phyloP scores from a whole-genome alignment of 2,113 vertebrate genomes.

The Etheostoma spectabile region DNA sequence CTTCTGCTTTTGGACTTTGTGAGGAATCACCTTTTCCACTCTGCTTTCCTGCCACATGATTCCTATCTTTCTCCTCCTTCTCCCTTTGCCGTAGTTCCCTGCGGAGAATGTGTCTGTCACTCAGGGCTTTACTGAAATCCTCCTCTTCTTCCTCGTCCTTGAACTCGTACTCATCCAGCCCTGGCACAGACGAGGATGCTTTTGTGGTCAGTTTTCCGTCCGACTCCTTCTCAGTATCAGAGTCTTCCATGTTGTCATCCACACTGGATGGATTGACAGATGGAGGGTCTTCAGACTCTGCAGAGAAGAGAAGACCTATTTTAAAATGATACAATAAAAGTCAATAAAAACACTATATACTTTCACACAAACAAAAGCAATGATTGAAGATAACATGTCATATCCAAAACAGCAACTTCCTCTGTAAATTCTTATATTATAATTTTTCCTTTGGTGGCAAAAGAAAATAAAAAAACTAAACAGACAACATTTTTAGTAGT shows the following conservation, averaged over 20 bases:
- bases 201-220: conserved; percentile 89
- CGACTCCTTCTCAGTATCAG: conserved; percentile 94
- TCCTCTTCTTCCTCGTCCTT: conserved; percentile 92
- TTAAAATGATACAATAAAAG: not conserved
- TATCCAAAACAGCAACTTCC: not conserved
- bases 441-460: not conserved
- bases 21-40: conserved; percentile 88
- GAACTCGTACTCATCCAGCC: conserved; percentile 97
- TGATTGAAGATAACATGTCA: not conserved
- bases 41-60: conserved; percentile 88
- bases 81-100: conserved; percentile 91
- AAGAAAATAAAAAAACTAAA: not conserved
- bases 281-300: conserved; percentile 95
- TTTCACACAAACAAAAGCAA: not conserved
- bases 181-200: conserved; percentile 86
- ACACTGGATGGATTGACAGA: conserved; percentile 96
- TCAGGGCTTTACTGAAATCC: conserved; percentile 92
- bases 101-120: conserved; percentile 92
- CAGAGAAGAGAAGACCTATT: conserved; percentile 18
- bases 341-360: not conserved
- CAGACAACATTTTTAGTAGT: not conserved
- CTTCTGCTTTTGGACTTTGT: conserved; percentile 93
- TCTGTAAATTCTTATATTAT: not conserved
- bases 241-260: conserved; percentile 93
- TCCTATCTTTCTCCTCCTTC: conserved; percentile 89